phyloP scores from a whole-genome alignment of 1,140 invertebrate genomes.

The Phthorimaea operculella region DNA sequence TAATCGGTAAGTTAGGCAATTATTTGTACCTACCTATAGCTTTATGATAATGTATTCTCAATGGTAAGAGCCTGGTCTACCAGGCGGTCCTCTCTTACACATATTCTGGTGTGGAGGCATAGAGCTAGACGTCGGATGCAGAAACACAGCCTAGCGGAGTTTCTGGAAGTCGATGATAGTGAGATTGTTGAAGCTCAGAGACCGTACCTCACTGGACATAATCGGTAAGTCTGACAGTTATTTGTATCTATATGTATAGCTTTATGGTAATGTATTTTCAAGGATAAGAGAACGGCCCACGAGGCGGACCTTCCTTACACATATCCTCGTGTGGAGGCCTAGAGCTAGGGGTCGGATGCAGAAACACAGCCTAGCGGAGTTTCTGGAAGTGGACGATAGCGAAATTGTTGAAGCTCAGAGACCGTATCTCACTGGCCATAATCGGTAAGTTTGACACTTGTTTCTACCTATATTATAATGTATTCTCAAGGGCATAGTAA shows the following conservation, averaged over 20 bases:
- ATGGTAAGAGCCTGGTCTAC: too few species aligned
- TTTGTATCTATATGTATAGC: too few species aligned
- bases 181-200: conserved; percentile 80
- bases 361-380: conserved; percentile 82
- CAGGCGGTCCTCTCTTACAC: too few species aligned
- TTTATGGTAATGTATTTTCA: too few species aligned
- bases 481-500: too few species aligned
- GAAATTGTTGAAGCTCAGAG: conserved; percentile 80
- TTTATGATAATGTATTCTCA: conserved; percentile 85
- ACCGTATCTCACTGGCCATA: conserved; percentile 90
- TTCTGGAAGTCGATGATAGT: conserved; percentile 83
- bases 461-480: too few species aligned
- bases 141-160: conserved; percentile 82
- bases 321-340: conserved; percentile 89
- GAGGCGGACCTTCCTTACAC: conserved; percentile 85
- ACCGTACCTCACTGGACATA: conserved; percentile 90
- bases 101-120: conserved; percentile 90
- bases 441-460: conserved; percentile 71
- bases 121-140: conserved; percentile 70
- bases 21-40: too few species aligned
- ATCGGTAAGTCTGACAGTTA: too few species aligned
- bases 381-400: conserved; percentile 83
- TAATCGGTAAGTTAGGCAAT: too few species aligned
- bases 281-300: too few species aligned
- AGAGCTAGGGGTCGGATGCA: conserved; percentile 70